Evolutionary conservation across 2,888 invertebrate species (phyloP), one percentile per base, ranked within the genome.

Genomic region (Therioaphis trifolii): DNA sequence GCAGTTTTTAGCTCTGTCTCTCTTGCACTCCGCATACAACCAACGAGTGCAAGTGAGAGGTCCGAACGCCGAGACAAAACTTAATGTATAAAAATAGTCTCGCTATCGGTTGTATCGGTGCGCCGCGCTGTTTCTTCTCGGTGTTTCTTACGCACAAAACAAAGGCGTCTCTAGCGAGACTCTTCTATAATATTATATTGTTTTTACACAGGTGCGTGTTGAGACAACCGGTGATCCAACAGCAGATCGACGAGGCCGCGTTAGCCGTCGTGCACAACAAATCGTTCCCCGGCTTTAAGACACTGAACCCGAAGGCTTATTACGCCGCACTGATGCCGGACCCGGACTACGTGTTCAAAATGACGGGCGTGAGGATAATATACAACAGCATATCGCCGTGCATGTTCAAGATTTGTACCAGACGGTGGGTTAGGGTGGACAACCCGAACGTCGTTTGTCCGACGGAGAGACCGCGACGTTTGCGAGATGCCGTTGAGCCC

Each of bases 201-300:
- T n/a, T n/a, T n/a, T n/a, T n/a, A n/a, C n/a, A n/a, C 27, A 66
- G 66, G 27, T 29, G 29, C 29, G 29, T 66, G 2, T 4, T 5
- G 15, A 66, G 29, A 5, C 66, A 66, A 18, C 66, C 66, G 29
- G 5, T 15, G 2, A 66, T 14, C 2, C 66, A 66, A 27, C 21
- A 27, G 15, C 27, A 29, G 4, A 66, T 66, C 29, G 66, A 66
- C 66, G 66, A 66, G 27, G 27, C 66, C 15, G 66, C 66, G 3
- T 15, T 29, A 2, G 27, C 15, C 29, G 29, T 66, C 24, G 66
- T 66, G 11, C 29, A 66, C 21, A 29, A 29, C 29, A 66, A 66
- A 66, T 29, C 29, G 29, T 66, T 66, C 29, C 66, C 66, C 29
- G 66, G 66, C 15, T 66, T 29, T 14, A 66, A 66, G 27, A 66